Conservation (phyloP, 1,140 invertebrate genomes). For the Planococcus citri region DNA sequence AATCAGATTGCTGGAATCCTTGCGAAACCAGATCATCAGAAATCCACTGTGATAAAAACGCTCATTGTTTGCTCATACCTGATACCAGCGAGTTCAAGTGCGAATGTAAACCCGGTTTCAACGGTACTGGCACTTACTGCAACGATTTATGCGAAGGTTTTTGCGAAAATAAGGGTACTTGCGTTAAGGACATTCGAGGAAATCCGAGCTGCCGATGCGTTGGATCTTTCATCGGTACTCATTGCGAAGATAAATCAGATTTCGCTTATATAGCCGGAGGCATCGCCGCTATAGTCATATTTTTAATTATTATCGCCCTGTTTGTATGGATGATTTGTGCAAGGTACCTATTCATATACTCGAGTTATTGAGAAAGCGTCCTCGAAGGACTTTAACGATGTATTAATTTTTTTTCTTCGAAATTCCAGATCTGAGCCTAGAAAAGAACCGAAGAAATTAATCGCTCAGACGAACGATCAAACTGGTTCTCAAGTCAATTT, state of each 20-base stretch:
- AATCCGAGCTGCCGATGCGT: slow-evolving; percentile 76
- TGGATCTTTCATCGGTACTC: slow-evolving; percentile 82
- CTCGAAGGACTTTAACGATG: background rate
- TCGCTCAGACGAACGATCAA: slow-evolving; percentile 71
- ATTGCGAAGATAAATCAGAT: slow-evolving; percentile 79
- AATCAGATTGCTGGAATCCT: slow-evolving; percentile 79
- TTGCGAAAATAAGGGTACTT: slow-evolving; percentile 84
- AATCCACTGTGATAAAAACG: slow-evolving; percentile 76
- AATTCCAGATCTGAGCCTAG: slow-evolving; percentile 54
- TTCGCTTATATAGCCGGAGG: slow-evolving; percentile 90
- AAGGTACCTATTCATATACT: slow-evolving; percentile 41
- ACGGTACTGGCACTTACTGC: slow-evolving; percentile 71
- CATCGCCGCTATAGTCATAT: slow-evolving; percentile 78
- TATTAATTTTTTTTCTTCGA: slow-evolving; percentile 22
- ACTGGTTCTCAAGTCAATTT: slow-evolving; percentile 89
- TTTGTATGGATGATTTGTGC: slow-evolving; percentile 96
- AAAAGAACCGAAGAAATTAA: slow-evolving; percentile 75
- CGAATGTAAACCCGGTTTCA: slow-evolving; percentile 87
- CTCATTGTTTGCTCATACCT: slow-evolving; percentile 71
- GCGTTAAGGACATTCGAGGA: slow-evolving; percentile 69
- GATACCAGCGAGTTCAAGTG: slow-evolving; percentile 82
- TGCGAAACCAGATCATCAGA: slow-evolving; percentile 73
- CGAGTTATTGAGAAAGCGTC: background rate
- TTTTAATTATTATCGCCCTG: slow-evolving; percentile 81
- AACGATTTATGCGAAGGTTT: slow-evolving; percentile 72